Evolutionary conservation across 2,113 vertebrate genomes (phyloP), one percentile per base, ranked within the genome.

Genomic region (Oxygymnocypris stewartii): DNA sequence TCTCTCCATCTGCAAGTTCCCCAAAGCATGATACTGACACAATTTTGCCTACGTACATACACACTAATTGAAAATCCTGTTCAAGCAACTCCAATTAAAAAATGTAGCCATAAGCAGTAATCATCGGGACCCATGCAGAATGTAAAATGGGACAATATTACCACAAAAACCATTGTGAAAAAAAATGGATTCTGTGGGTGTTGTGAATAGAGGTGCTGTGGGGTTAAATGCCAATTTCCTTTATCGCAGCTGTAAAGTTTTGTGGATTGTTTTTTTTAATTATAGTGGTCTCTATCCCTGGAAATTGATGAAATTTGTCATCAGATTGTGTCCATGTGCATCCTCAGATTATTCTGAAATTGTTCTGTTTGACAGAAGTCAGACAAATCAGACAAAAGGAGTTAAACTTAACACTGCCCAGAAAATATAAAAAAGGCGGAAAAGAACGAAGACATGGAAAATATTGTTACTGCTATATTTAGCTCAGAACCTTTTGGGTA

Each of bases 61-160:
- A 42, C 8, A 74, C 14, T 59, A 61, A 42, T n/a, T 85, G 25
- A 49, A 54, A 79, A 79, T 4, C 31, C 11, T 57, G 20, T 79
- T 40, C 54, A 59, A 59, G 77, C 20, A n/a, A 79, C 59, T 79
- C 54, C 51, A 79, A 59, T 79, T 40, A 79, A 11, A 57, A 57
- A 79, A 23, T 23, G 20, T 77, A 51, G 77, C 54, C 20, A 1
- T 25, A 37, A 79, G 51, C 35, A 37, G 77, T 4, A 79, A 59
- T 37, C 20, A 79, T 7, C 6, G 7, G 31, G 35, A 59, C 23
- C 54, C 54, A 42, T 25, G 78, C 12, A 79, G 54, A 79, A 61
- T 42, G 35, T 20, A 42, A 79, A 79, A 40, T 2, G 12, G 54
- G 9, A 42, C 20, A 61, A 16, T 57, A 59, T 25, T 6, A 40